Conservation (phyloP, 2,113 vertebrate genomes). For the Pantherophis guttatus region DNA sequence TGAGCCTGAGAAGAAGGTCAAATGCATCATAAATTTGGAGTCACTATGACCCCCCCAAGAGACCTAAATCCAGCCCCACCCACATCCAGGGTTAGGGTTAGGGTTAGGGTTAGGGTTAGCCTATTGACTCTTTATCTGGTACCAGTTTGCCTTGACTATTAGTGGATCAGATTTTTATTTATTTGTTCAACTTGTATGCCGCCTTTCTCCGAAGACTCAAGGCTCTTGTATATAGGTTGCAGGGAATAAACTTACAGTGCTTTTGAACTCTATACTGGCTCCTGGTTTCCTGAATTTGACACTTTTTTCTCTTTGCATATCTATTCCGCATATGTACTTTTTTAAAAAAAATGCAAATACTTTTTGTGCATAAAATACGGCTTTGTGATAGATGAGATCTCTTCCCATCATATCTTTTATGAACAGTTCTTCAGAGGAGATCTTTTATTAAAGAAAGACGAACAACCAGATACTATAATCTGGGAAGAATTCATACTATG, state of each 20-base stretch:
- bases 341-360: neutral
- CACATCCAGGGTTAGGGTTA: too few relatives aligned
- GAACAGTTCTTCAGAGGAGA: neutral
- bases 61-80: neutral
- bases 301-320: neutral
- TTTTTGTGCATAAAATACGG: neutral
- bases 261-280: neutral
- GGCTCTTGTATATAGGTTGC: neutral
- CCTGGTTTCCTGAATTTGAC: neutral
- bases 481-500: neutral
- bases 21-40: neutral
- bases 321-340: neutral
- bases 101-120: too few relatives aligned
- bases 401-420: neutral
- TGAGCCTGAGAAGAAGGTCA: neutral
- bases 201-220: too few relatives aligned
- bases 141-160: neutral
- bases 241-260: neutral
- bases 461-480: neutral
- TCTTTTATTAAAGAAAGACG: neutral
- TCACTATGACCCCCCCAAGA: neutral
- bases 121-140: neutral
- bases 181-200: too few relatives aligned
- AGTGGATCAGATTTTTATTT: neutral
- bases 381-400: neutral